phyloP scores from a whole-genome alignment of 2,888 invertebrate species.

The Alcis repandata region DNA sequence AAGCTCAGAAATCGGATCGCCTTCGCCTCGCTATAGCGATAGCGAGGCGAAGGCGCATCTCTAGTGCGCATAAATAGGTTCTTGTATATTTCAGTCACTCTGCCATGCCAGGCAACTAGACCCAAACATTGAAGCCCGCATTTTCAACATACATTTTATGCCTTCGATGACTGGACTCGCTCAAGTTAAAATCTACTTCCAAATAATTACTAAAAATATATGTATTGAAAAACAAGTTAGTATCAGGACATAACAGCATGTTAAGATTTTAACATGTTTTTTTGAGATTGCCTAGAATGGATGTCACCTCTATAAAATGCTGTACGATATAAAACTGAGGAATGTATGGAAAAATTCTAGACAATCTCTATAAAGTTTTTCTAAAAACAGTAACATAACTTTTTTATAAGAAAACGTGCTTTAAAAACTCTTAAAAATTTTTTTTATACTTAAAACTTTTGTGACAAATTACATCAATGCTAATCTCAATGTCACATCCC shows the following conservation, averaged over 20 bases:
- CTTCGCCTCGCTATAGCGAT: no score
- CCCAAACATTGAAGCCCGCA: no score
- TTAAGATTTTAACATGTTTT: background rate
- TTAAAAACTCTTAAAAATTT: background rate
- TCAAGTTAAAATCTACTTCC: background rate
- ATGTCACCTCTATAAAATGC: background rate
- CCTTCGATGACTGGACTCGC: background rate
- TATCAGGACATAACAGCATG: background rate
- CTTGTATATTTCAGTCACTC: no score
- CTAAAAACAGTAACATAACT: background rate
- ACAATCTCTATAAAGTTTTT: constrained; percentile 1
- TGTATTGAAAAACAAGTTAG: background rate
- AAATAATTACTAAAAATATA: background rate
- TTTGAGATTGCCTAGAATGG: background rate
- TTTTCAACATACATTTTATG: background rate
- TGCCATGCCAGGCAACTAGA: no score
- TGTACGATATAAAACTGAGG: background rate
- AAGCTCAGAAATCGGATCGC: no score
- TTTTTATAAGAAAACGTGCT: background rate
- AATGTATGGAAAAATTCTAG: constrained; percentile 14
- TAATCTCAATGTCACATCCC: background rate
- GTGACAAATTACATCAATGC: background rate
- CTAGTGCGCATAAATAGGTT: no score
- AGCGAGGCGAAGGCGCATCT: no score
- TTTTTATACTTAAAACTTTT: background rate